Evolutionary conservation across 2,113 vertebrate species (phyloP).

Genomic region (Leucosticte australis): DNA sequence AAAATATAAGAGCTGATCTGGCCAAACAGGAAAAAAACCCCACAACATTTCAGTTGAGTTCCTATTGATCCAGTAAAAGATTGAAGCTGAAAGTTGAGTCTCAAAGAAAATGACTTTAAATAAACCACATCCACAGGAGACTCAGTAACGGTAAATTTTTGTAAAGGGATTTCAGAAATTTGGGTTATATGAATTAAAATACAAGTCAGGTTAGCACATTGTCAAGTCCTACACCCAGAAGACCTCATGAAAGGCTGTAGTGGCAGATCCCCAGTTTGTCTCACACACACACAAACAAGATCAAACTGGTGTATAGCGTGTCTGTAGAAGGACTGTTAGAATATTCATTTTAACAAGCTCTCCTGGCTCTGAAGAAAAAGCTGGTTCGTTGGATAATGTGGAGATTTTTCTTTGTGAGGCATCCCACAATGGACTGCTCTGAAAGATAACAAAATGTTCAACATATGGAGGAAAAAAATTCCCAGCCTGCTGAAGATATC

Average conservation of each 20-base stretch:
- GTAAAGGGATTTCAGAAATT: background rate
- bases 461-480: background rate
- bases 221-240: background rate
- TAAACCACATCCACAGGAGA: background rate
- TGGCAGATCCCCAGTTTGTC: background rate
- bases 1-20: background rate
- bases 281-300: background rate
- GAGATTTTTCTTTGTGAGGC: slow-evolving; percentile 4
- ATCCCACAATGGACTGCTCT: background rate
- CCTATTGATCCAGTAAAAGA: background rate
- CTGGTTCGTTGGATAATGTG: background rate
- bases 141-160: background rate
- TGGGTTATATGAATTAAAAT: background rate
- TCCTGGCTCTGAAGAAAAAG: background rate
- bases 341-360: background rate
- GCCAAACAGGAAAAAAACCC: background rate
- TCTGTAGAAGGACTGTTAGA: background rate
- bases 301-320: background rate
- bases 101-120: background rate
- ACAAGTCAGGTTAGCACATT: background rate
- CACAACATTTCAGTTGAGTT: background rate
- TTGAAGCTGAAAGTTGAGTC: background rate
- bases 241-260: rapidly evolving
- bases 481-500: background rate
- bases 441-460: slow-evolving; percentile 21